Evolutionary conservation across 1,140 invertebrate genomes (phyloP).

Genomic region (Eriocheir sinensis): DNA sequence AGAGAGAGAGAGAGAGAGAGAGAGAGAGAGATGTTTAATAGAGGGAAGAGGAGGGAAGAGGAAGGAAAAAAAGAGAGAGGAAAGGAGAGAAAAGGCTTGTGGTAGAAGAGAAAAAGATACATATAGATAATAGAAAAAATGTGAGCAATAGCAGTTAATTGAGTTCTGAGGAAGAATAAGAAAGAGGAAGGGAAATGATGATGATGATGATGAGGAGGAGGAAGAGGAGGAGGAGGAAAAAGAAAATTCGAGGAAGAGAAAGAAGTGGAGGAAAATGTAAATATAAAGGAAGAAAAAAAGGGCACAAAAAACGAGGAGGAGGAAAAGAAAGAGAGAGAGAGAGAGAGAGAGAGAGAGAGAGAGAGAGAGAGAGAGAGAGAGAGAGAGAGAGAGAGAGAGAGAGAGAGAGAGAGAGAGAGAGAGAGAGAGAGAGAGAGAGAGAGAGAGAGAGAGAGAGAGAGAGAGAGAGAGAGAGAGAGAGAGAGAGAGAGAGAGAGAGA

Average conservation of each 20-base stretch:
- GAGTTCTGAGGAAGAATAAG: no score
- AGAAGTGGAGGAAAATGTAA: neutral
- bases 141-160: no score
- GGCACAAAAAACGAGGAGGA: neutral
- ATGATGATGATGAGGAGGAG: no score
- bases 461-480: constrained; percentile 14
- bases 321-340: neutral
- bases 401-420: neutral
- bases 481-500: constrained; percentile 1
- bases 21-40: no score
- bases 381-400: neutral
- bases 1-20: no score
- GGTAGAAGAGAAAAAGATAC: no score
- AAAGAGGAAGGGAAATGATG: neutral
- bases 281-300: no score
- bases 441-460: neutral
- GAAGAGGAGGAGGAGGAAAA: neutral
- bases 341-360: neutral
- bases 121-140: no score
- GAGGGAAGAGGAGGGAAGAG: no score
- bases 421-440: neutral
- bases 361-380: neutral
- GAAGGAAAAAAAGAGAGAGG: no score
- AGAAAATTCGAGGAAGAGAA: neutral
- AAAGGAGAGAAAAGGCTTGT: no score